Percentiles rank a stretch among this genome's conserved stretches.
Conservation (phyloP, 1,140 invertebrate genomes). For the Cepaea nemoralis region DNA sequence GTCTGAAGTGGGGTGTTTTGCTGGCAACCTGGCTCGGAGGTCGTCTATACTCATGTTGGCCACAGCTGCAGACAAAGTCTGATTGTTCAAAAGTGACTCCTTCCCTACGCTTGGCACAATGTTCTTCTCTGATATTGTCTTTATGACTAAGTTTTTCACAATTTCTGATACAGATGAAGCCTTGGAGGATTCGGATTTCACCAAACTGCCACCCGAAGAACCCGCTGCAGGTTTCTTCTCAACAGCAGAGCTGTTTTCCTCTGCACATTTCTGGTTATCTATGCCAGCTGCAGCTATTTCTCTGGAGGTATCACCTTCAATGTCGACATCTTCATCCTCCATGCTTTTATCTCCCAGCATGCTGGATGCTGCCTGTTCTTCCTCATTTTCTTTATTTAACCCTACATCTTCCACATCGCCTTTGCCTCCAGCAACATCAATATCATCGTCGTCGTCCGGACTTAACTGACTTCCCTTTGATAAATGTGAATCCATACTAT, state of each 20-base stretch:
- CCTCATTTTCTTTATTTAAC: constrained; percentile 32
- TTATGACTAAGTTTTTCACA: constrained; percentile 53
- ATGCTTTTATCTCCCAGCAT: constrained; percentile 21
- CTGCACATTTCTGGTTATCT: too few relatives aligned
- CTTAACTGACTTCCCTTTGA: neutral
- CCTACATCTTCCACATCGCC: neutral
- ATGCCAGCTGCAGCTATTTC: neutral
- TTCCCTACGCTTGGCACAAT: constrained; percentile 2
- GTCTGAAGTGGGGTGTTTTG: constrained; percentile 56
- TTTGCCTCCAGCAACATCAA: constrained; percentile 1
- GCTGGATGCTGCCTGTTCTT: neutral
- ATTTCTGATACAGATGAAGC: constrained; percentile 49
- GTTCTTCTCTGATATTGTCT: constrained; percentile 48
- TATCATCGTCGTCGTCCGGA: neutral
- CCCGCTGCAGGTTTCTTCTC: constrained; percentile 32
- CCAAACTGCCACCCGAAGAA: neutral
- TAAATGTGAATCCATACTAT: constrained; percentile 13
- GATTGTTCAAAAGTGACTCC: constrained; percentile 45
- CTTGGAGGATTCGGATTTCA: constrained; percentile 35
- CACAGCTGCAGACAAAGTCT: constrained; percentile 58
- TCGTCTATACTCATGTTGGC: constrained; percentile 64
- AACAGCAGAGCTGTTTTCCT: constrained; percentile 1
- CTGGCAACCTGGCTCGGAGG: constrained; percentile 63
- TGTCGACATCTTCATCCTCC: constrained; percentile 52
- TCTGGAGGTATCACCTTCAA: constrained; percentile 51